Base-by-base conservation (phyloP, 2,113 vertebrate genomes). In the Ranitomeya imitator region DNA sequence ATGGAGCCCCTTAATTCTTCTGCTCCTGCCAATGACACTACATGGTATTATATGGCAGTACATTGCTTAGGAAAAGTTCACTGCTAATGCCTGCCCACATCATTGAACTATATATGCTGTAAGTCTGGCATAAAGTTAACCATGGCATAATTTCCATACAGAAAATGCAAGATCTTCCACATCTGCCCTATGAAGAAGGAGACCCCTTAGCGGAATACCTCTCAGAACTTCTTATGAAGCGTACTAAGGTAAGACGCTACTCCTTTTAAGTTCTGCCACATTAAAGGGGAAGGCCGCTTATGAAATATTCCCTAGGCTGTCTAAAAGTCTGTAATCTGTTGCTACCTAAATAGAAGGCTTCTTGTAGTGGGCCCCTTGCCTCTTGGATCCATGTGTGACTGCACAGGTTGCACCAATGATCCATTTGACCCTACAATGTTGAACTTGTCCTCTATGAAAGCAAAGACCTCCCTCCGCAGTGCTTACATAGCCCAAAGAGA, bases 161-260 rank as follows among this genome's bases (percentile, higher is more conserved):
- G 77, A 12, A 80, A 19, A 7, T 71, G 16, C 8, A 10, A 15
- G 19, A 10, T 11, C 18, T 1, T 16, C 0, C 52, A 37, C 0
- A 4, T 7, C 7, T 74, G 21, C 26, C 86, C 52, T 74, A 23
- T 81, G 73, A 74, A 82, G 52, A 82, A 11, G 61, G 13, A 74
- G 26, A 84, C 15, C 57, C 57, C 18, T 7, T 16, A 23, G 59
- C 60, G 16, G 57, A 84, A 31, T 88, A 83, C 51, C 45, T 88
- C 23, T 9, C 45, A 16, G 87, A 84, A 18, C 80, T 88, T 2
- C 69, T 88, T 21, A 59, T 18, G 45, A 77, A 84, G 19, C 69
- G 55, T 61, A 88, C 80, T 21, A 88, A 76, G 79, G 89, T 89
- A 82, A 54, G 82, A 16, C 21, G 37, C 18, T 15, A 73, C 9